phyloP scores from a whole-genome alignment of 2,113 vertebrate species.

The Actenoides hombroni region DNA sequence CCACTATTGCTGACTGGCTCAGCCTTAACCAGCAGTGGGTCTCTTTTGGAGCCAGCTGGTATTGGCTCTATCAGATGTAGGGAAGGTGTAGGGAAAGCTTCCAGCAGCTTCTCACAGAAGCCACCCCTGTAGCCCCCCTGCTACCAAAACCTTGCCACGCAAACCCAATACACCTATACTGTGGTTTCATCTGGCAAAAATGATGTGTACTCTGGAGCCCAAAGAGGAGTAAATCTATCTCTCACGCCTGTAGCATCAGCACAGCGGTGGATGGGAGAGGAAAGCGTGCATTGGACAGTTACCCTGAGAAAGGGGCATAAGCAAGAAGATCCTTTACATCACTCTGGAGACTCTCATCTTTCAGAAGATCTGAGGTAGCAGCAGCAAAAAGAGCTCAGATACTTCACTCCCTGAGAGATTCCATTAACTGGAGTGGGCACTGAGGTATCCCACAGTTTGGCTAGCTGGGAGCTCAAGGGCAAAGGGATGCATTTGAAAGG shows the following conservation, averaged over 20 bases:
- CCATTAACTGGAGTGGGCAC: neutral
- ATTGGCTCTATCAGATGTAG: neutral
- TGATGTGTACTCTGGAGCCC: neutral
- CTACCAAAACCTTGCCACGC: neutral
- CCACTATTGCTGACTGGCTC: neutral
- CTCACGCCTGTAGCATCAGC: neutral
- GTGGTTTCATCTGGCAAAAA: neutral
- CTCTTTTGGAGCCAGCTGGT: accelerated
- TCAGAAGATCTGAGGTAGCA: neutral
- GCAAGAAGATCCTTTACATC: neutral
- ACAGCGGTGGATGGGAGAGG: neutral
- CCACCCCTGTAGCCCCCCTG: neutral
- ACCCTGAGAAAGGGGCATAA: accelerated
- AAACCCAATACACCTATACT: neutral
- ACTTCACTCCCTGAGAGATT: neutral
- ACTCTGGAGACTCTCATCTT: neutral
- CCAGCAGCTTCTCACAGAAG: neutral
- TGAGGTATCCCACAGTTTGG: neutral
- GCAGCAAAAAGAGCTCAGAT: neutral
- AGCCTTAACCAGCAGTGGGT: neutral
- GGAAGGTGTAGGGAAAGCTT: neutral
- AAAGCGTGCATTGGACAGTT: accelerated
- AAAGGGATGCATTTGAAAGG: neutral
- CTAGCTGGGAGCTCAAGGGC: neutral
- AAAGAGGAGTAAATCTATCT: neutral